Base-by-base conservation (phyloP, 2,113 vertebrate genomes). In the Vireo altiloquus region DNA sequence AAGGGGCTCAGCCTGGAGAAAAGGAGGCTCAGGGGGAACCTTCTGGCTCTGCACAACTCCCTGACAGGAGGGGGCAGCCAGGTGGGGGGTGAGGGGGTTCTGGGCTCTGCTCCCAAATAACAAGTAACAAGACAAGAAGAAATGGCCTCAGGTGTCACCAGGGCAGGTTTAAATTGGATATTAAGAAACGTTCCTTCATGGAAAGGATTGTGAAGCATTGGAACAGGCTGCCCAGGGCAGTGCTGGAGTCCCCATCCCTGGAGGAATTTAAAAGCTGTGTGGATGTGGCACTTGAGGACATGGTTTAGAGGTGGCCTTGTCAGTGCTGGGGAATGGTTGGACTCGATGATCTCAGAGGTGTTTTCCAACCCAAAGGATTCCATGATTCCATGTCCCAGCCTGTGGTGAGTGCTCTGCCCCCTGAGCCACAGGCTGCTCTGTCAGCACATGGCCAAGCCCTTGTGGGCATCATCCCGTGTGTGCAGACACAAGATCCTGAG, bases 381-480 rank as follows among this genome's bases (percentile, higher is more conserved):
- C 39, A 30, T 14, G 33, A 16, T 39, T n/a, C 33, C 14, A 6
- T 37, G 25, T 61, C 82, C 69, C 46, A 46, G 1, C 27, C 46
- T 49, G 33, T 1, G 15, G 44, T 37, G 35, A 18, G 8, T 12
- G 39, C 33, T 76, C 44, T 83, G 52, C 59, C 59, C 80, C 42
- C 17, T 10, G 16, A 39, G 57, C 63, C n/a, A 8, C 80, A 30
- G 59, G 59, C 17, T 40, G 37, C 59, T 64, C 52, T 49, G 68
- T 24, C 64, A 70, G 69, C 63, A 52, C 16, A 11, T 0, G 2
- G 24, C 37, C 39, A 57, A 79, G 31, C 31, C 57, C 52, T 27
- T 0, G 0, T 8, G 60, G 42, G 56, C 61, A 79, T 19, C 56
- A 40, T 18, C 23, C 59, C 2, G 2, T 10, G 46, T 10, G 44